phyloP scores from a whole-genome alignment of 2,113 vertebrate genomes.

The Eurystomus gularis region DNA sequence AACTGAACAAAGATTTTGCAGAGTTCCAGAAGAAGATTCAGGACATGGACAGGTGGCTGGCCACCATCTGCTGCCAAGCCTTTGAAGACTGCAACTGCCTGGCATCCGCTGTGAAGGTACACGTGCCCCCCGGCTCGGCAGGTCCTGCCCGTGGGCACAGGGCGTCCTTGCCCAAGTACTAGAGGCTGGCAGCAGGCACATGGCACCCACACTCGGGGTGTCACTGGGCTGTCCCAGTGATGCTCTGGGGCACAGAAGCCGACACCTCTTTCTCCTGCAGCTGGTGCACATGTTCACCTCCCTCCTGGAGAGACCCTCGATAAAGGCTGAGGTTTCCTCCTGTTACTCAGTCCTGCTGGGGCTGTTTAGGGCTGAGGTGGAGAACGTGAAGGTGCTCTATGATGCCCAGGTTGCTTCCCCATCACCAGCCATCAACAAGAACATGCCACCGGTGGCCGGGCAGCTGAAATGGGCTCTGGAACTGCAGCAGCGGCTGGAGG shows the following conservation, averaged over 20 bases:
- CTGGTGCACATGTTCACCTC: conserved; percentile 78
- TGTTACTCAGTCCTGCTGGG: conserved; percentile 67
- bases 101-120: conserved; percentile 72
- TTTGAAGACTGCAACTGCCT: conserved; percentile 70
- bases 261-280: conserved; percentile 18
- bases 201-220: not conserved
- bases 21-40: conserved; percentile 74
- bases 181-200: too few species aligned
- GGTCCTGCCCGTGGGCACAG: not conserved
- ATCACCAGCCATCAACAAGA: conserved; percentile 14
- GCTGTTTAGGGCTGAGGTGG: conserved; percentile 73
- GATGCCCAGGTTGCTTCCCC: conserved; percentile 36
- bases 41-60: conserved; percentile 75
- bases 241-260: not conserved
- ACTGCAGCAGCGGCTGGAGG: conserved; percentile 75
- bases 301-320: conserved; percentile 74
- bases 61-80: conserved; percentile 72
- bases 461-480: conserved; percentile 78
- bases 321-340: conserved; percentile 64
- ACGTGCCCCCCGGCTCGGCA: fast-evolving
- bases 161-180: fast-evolving
- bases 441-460: conserved; percentile 73
- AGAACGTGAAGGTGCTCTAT: conserved; percentile 66
- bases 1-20: conserved; percentile 65
- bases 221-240: fast-evolving